Conservation (phyloP, 2,113 vertebrate species). For the Puffinus mauretanicus region DNA sequence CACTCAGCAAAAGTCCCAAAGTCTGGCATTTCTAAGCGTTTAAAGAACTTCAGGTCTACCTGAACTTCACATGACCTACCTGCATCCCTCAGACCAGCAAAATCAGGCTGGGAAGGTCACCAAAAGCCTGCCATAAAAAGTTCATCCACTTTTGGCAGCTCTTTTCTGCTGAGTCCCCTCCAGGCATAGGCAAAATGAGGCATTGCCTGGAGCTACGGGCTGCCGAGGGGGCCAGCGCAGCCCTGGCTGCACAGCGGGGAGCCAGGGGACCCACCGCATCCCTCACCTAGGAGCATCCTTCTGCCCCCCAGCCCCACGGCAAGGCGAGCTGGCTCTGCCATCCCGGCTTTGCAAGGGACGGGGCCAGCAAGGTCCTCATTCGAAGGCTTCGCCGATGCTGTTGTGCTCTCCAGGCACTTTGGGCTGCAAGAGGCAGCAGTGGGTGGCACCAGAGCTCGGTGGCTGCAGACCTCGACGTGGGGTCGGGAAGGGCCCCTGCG, state of each 20-base stretch:
- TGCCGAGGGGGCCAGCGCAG: neutral
- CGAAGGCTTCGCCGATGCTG: accelerated
- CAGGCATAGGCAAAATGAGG: neutral
- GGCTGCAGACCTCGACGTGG: accelerated
- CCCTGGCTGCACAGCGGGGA: neutral
- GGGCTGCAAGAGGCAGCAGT: neutral
- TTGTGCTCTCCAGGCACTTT: neutral
- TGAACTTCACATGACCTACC: neutral
- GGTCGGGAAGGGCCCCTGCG: neutral
- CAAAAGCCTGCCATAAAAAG: neutral
- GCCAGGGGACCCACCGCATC: neutral
- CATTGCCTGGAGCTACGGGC: neutral
- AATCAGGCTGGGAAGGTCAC: neutral
- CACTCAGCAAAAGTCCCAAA: neutral
- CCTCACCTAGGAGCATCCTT: neutral
- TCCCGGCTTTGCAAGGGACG: neutral
- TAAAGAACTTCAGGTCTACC: neutral
- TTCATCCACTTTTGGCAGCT: neutral
- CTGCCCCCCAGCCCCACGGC: neutral
- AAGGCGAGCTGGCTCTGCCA: neutral
- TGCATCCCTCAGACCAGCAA: neutral
- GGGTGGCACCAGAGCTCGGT: neutral
- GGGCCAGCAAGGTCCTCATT: neutral
- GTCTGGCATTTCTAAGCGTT: neutral
- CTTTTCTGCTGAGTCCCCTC: neutral